These are phyloP conservation scores for Jordanella pulchra DNA, from an alignment of 2,797 vertebrate genomes.

Conservation along the genomic window DNA sequence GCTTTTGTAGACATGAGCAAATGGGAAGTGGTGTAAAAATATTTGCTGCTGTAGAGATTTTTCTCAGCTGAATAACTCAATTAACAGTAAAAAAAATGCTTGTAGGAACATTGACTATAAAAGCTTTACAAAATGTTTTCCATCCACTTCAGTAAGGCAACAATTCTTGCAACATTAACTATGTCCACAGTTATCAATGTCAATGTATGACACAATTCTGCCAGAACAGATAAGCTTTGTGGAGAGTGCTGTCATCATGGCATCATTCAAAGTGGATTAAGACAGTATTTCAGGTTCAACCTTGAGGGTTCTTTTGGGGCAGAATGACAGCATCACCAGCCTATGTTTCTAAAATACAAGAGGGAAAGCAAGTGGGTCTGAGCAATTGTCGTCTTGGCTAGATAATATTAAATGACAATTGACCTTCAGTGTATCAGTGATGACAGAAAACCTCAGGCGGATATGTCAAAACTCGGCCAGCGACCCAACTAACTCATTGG, in stretches of 20 bases:
- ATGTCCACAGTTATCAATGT: constrained; percentile 37
- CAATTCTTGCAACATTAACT: constrained; percentile 31
- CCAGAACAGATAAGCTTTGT: constrained; percentile 70
- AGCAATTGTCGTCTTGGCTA: constrained; percentile 61
- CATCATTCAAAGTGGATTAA: constrained; percentile 73
- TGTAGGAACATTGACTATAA: background rate
- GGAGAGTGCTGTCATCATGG: constrained; percentile 63
- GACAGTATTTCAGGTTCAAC: constrained; percentile 60
- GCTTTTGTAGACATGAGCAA: background rate
- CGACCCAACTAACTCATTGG: constrained; percentile 65
- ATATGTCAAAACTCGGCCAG: constrained; percentile 54
- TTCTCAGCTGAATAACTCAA: background rate
- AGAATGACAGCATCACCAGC: constrained; percentile 55
- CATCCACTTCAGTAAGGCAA: constrained; percentile 2
- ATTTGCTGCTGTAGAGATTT: background rate
- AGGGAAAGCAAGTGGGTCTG: constrained; percentile 55
- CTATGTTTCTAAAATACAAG: constrained; percentile 51
- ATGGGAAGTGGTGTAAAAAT: background rate
- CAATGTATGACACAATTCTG: constrained; percentile 55
- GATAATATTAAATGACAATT: constrained; percentile 77
- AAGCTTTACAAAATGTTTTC: background rate
- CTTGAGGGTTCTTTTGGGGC: constrained; percentile 51
- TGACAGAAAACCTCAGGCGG: constrained; percentile 66
- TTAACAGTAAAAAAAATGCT: background rate
- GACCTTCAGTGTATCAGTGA: constrained; percentile 76